phyloP scores from a whole-genome alignment of 2,797 vertebrate genomes.

The Eulemur coronatus region DNA sequence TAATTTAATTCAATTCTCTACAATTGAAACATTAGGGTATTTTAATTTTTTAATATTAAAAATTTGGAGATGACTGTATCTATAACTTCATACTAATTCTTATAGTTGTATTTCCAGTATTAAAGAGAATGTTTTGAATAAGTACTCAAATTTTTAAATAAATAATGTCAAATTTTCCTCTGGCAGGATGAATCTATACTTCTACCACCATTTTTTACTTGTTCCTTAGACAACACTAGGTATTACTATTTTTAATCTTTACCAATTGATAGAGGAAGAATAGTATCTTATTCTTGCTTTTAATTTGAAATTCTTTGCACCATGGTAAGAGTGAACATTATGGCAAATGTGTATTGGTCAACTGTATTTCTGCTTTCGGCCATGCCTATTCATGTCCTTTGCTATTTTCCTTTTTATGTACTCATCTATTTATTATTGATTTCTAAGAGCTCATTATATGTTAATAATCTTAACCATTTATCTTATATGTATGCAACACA shows the following conservation, averaged over 20 bases:
- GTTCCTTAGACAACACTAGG: neutral
- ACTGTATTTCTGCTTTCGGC: neutral
- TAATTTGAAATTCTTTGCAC: neutral
- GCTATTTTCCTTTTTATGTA: neutral
- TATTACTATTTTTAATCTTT: neutral
- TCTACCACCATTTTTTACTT: neutral
- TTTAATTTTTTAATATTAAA: neutral
- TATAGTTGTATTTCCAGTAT: neutral
- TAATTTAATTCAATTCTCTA: neutral
- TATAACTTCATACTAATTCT: neutral
- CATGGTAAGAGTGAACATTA: neutral
- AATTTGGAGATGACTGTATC: neutral
- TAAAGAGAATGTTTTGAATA: neutral
- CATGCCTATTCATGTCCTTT: neutral
- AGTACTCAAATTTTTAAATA: conserved; percentile 21
- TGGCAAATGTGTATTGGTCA: neutral
- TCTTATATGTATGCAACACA: neutral
- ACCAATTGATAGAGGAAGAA: neutral
- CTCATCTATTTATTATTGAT: neutral
- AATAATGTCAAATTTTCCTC: neutral
- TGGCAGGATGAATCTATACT: neutral
- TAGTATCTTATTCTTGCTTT: neutral
- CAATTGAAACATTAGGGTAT: neutral
- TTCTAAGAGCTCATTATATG: neutral
- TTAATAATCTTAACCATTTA: neutral